These are phyloP conservation scores for Cydia splendana DNA, from an alignment of 1,140 invertebrate species.

Conservation along the genomic window DNA sequence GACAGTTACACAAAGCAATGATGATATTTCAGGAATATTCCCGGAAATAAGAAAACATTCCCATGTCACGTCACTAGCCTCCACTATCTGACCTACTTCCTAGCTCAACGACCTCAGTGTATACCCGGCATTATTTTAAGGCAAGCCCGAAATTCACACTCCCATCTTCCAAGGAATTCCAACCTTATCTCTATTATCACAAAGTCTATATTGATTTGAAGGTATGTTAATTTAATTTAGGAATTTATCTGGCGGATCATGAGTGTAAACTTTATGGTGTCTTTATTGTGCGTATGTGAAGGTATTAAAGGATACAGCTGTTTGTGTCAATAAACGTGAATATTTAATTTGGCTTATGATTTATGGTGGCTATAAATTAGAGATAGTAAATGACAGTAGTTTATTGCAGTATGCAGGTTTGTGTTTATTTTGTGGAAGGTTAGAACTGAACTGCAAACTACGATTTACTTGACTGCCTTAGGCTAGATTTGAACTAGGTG, in stretches of 20 bases:
- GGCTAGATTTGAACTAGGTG: not conserved
- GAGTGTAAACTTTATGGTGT: constrained; percentile 67
- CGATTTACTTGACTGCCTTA: not conserved
- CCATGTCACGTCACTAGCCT: not conserved
- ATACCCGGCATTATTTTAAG: constrained; percentile 64
- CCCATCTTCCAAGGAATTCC: constrained; percentile 36
- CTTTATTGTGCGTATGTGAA: not conserved
- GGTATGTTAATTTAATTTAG: constrained; percentile 64
- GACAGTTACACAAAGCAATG: no score
- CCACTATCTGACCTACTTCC: constrained; percentile 68
- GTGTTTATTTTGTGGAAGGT: not conserved
- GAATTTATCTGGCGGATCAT: constrained; percentile 73
- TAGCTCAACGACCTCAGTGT: constrained; percentile 53
- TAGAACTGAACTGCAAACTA: not conserved
- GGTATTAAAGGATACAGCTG: constrained; percentile 18
- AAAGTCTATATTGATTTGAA: constrained; percentile 41
- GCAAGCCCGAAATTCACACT: constrained; percentile 46
- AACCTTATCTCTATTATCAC: not conserved
- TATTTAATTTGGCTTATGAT: constrained; percentile 23
- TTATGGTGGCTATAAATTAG: constrained; percentile 11
- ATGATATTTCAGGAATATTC: not conserved
- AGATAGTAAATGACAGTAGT: not conserved
- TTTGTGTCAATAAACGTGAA: constrained; percentile 18
- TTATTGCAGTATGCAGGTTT: not conserved
- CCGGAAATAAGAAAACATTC: not conserved